Evolutionary conservation across 2,113 vertebrate genomes (phyloP).

Genomic region (Pedionomus torquatus): DNA sequence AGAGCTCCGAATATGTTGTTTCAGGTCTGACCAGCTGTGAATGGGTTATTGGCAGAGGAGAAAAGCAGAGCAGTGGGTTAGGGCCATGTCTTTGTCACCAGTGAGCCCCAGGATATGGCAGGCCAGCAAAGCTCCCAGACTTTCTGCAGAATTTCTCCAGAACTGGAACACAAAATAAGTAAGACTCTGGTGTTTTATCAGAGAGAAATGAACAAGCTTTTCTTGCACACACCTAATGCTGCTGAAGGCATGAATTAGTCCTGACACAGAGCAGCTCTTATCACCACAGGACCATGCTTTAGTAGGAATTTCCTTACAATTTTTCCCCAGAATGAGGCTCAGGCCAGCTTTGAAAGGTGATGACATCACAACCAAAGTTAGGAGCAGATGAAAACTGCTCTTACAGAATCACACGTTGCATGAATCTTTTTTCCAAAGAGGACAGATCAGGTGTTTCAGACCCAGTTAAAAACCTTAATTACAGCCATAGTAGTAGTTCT

Average conservation of each 20-base stretch:
- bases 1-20: neutral
- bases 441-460: neutral
- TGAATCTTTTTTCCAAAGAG: neutral
- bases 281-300: neutral
- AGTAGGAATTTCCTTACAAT: constrained; percentile 24
- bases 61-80: neutral
- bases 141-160: neutral
- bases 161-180: neutral
- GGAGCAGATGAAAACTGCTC: neutral
- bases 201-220: neutral
- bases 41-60: neutral
- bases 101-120: accelerated
- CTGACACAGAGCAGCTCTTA: neutral
- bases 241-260: neutral
- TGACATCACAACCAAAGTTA: neutral
- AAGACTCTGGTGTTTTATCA: neutral
- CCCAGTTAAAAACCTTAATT: neutral
- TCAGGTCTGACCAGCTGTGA: neutral
- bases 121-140: neutral
- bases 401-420: neutral
- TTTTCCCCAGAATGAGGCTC: neutral
- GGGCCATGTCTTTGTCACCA: neutral
- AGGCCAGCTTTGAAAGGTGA: neutral
- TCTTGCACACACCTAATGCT: neutral
- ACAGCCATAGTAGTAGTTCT: neutral